Conservation (phyloP, 2,113 vertebrate genomes). For the Antidorcas marsupialis region DNA sequence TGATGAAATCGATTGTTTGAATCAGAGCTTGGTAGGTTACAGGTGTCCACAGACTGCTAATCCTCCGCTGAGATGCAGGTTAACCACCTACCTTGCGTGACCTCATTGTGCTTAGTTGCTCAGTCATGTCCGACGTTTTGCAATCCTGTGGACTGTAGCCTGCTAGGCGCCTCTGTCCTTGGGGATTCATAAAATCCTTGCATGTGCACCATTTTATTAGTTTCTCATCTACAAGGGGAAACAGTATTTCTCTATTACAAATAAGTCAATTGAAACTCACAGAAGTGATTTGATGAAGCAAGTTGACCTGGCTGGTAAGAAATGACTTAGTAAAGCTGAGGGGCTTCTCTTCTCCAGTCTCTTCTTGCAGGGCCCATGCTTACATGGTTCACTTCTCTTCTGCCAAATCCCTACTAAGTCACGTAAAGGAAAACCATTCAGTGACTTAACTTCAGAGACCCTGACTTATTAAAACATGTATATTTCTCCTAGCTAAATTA, state of each 20-base stretch:
- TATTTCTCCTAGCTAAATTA: background rate
- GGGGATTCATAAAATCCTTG: background rate
- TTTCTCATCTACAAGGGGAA: background rate
- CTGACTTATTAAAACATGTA: background rate
- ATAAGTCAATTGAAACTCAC: background rate
- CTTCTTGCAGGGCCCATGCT: background rate
- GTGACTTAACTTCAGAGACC: background rate
- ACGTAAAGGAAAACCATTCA: background rate
- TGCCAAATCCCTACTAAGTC: background rate
- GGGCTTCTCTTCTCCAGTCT: background rate
- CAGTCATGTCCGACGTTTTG: background rate
- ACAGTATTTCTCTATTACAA: background rate
- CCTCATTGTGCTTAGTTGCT: background rate
- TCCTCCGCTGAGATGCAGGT: background rate
- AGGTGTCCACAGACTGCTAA: background rate
- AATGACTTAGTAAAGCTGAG: background rate
- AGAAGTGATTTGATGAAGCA: background rate
- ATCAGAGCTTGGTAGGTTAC: background rate
- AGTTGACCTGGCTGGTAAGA: background rate
- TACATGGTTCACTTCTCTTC: background rate
- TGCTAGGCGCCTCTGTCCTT: background rate
- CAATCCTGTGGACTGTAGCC: background rate
- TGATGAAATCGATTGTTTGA: background rate
- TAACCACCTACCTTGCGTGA: fast-evolving
- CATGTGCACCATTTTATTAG: background rate